These are phyloP conservation scores for Rhagium mordax DNA, from an alignment of 2,888 invertebrate species.

Conservation along the genomic window DNA sequence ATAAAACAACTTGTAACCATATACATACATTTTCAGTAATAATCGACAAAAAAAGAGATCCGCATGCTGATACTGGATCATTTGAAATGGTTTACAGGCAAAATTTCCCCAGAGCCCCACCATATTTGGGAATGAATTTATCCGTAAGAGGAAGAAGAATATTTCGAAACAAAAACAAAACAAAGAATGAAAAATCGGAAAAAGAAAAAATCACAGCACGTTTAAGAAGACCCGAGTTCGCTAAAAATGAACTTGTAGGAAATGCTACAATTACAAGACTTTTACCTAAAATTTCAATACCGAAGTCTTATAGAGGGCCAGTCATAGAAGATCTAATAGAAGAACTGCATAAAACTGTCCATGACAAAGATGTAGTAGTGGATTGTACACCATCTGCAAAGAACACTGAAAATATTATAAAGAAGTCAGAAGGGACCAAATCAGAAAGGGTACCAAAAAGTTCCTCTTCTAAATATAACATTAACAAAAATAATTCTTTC, in stretches of 20 bases:
- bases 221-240: conserved; percentile 56
- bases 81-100: conserved; percentile 88
- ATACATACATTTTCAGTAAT: conserved; percentile 78
- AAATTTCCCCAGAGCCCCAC: conserved; percentile 83
- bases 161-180: conserved; percentile 67
- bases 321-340: conserved; percentile 80
- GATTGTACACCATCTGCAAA: conserved; percentile 51
- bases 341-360: conserved; percentile 74
- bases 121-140: conserved; percentile 83
- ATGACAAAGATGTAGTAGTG: conserved; percentile 51
- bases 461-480: conserved; percentile 53
- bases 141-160: conserved; percentile 80
- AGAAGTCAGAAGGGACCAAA: conserved; percentile 49
- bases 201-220: conserved; percentile 65
- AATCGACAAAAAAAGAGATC: conserved; percentile 80
- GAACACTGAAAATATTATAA: conserved; percentile 33
- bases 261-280: conserved; percentile 52
- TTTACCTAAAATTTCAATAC: conserved; percentile 61
- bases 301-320: conserved; percentile 76
- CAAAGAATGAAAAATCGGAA: conserved; percentile 55
- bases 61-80: conserved; percentile 84
- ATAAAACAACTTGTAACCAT: too few relatives aligned
- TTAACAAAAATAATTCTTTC: conserved; percentile 62
- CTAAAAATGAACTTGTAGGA: conserved; percentile 49
- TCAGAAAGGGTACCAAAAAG: conserved; percentile 63